Conservation (phyloP, 2,888 invertebrate genomes). For the Trichopoda pennipes region DNA sequence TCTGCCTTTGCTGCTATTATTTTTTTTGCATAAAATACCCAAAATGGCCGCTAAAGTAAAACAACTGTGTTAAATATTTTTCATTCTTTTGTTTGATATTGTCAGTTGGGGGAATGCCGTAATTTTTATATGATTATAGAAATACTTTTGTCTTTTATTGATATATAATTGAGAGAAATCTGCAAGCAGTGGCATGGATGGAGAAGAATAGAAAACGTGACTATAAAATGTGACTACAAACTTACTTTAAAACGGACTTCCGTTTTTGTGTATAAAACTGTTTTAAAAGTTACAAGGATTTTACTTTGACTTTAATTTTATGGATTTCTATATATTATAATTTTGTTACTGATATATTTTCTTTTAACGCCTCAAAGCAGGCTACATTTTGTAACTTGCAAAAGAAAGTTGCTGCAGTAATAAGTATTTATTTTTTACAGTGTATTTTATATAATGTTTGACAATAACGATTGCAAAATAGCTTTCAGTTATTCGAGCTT, state of each 20-base stretch:
- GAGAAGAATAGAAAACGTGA: slow-evolving; percentile 3
- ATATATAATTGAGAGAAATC: background rate
- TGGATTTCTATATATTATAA: background rate
- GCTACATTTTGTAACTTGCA: slow-evolving; percentile 1
- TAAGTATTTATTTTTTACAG: too few species aligned
- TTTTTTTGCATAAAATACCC: slow-evolving; percentile 72
- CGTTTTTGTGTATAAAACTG: background rate
- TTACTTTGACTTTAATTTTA: background rate
- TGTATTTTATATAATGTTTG: too few species aligned
- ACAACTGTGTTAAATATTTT: slow-evolving; percentile 52
- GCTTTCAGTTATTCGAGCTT: too few species aligned
- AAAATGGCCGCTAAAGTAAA: slow-evolving; percentile 78
- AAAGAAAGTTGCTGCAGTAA: too few species aligned
- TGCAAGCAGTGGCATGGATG: background rate
- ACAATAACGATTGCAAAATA: too few species aligned
- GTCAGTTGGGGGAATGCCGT: slow-evolving; percentile 37
- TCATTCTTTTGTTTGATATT: slow-evolving; percentile 6
- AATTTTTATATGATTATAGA: slow-evolving; percentile 35
- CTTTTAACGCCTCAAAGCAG: slow-evolving; percentile 27
- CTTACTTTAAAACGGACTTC: slow-evolving; percentile 15
- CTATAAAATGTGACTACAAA: slow-evolving; percentile 3
- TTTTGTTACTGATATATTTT: background rate
- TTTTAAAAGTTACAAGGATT: background rate
- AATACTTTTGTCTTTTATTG: background rate
- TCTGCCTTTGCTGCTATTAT: slow-evolving; percentile 45